Base-by-base conservation (phyloP, 2,797 vertebrate genomes). In the Paramormyrops hopkinsi region DNA sequence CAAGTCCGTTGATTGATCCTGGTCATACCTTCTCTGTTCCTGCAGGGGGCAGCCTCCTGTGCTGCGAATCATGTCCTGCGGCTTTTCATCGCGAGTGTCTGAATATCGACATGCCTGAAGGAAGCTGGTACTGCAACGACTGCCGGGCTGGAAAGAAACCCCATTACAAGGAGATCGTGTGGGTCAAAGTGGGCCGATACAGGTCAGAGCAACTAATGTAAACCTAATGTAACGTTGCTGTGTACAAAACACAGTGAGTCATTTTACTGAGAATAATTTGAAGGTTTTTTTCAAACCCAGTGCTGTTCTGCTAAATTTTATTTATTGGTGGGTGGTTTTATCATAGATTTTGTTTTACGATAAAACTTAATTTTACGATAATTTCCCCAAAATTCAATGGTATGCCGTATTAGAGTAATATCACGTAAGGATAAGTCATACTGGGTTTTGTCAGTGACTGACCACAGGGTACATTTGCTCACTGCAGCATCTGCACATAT, bases 121-220 rank as follows among this genome's bases (percentile, higher is more conserved):
- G 98, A 89, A 99, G 96, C 94, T 99, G 99, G 99, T 99, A 98
- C 94, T 99, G 99, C 93, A 99, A 99, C n/a, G 99, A 99, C 93
- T 99, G 99, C 93, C 98, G 98, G 93, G 97, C 98, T 79, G 98
- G 98, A 91, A 99, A 99, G 96, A 98, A 97, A 90, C 98, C 98
- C 50, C 98, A 98, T 89, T 98, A 98, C 92, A 98, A 99, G 92
- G 99, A 99, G 94, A 97, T 99, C 88, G 96, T 99, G 84, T 99
- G 99, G 99, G 99, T 99, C 90, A 99, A 99, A 95, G 98, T 98
- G 93, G 98, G 97, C 9, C 97, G 99, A 90, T 99, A 98, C 95
- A 98, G 98, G 99, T 99, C 92, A 94, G 95, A 93, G 86, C 50
- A 19, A 17, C 33, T 6, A 51, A 48, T 82, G 44, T 73, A 1